Conservation (phyloP, 1,140 invertebrate genomes). For the Rhopalosiphum padi region DNA sequence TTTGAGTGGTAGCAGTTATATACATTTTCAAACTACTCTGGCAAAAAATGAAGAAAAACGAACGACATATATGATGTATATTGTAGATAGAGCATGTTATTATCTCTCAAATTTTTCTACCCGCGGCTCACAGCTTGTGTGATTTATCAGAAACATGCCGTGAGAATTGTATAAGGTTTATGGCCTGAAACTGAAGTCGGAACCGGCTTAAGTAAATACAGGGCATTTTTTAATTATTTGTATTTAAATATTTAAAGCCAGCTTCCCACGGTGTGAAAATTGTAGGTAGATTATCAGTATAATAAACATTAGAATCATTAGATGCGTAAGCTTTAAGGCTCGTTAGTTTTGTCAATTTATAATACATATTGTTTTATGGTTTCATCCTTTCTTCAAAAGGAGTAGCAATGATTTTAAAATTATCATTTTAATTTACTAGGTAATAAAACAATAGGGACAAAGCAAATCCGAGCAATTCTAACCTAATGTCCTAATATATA, state of each 20-base stretch:
- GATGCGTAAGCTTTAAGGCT: neutral
- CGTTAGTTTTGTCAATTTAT: neutral
- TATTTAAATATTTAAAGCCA: too few relatives aligned
- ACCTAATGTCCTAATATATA: too few relatives aligned
- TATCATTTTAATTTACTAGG: neutral
- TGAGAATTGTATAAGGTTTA: too few relatives aligned
- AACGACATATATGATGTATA: neutral
- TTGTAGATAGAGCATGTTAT: neutral
- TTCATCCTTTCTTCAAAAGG: too few relatives aligned
- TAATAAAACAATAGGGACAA: neutral
- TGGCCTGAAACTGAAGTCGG: too few relatives aligned
- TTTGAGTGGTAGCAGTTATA: neutral
- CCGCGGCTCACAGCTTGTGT: neutral
- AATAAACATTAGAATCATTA: too few relatives aligned
- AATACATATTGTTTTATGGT: too few relatives aligned
- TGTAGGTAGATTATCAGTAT: too few relatives aligned
- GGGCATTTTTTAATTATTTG: too few relatives aligned
- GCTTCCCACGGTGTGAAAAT: too few relatives aligned
- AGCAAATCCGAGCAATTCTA: too few relatives aligned
- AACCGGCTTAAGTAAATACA: too few relatives aligned
- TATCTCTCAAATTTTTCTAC: neutral
- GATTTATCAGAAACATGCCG: neutral
- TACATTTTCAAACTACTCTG: neutral
- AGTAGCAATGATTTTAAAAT: neutral
- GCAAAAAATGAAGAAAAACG: neutral